A percentile compares a stretch with the other conserved stretches of the same genome.
These are phyloP conservation scores for Progne subis DNA, from an alignment of 2,113 vertebrate species.

Conservation along the genomic window DNA sequence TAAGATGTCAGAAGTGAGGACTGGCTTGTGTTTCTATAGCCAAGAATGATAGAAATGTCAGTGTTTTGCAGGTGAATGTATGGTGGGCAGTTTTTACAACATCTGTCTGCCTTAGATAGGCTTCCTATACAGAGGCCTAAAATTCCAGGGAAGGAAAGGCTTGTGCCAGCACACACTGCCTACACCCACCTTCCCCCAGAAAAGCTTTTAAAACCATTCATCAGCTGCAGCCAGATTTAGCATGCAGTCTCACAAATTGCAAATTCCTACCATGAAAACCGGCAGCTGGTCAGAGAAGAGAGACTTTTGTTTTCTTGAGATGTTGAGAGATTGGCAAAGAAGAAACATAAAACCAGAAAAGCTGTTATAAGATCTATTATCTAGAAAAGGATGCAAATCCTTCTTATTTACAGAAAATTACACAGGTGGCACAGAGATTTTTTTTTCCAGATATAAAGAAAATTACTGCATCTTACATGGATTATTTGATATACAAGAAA, in stretches of 20 bases:
- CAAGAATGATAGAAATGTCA: not conserved
- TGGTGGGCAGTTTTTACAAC: not conserved
- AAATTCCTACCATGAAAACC: not conserved
- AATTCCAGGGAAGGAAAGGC: not conserved
- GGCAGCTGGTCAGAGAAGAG: not conserved
- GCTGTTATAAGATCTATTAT: not conserved
- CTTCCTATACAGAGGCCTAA: not conserved
- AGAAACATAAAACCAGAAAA: not conserved
- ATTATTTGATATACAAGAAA: not conserved
- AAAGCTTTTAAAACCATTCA: not conserved
- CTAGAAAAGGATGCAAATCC: not conserved
- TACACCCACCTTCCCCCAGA: not conserved
- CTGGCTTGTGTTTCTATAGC: not conserved
- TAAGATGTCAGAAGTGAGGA: not conserved
- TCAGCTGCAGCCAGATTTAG: not conserved
- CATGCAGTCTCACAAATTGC: not conserved
- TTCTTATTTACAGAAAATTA: not conserved
- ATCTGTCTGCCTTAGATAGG: not conserved
- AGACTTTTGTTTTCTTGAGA: not conserved
- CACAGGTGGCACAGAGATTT: not conserved
- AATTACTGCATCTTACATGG: not conserved
- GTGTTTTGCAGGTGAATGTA: not conserved
- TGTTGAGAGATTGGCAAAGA: not conserved
- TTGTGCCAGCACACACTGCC: not conserved
- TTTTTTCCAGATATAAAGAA: not conserved